Evolutionary conservation across 1,140 invertebrate genomes (phyloP), one percentile per base, ranked within the genome.

Genomic region (Heterodera carotae): DNA sequence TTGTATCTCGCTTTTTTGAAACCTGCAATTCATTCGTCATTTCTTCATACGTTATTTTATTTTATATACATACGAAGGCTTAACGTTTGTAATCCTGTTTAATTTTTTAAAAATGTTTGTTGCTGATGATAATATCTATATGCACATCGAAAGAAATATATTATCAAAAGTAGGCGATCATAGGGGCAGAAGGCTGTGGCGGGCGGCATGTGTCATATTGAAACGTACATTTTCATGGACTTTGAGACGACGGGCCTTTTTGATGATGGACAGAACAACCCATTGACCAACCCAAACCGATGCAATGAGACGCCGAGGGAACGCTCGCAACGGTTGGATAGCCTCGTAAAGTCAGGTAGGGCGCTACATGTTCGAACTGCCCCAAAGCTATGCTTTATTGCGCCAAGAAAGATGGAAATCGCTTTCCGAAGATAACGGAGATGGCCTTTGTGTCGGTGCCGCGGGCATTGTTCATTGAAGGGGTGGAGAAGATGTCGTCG

Each of bases 161-260:
- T n/a, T n/a, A n/a, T n/a, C n/a, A n/a, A n/a, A n/a, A n/a, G n/a
- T n/a, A n/a, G n/a, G n/a, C n/a, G n/a, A n/a, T n/a, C n/a, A n/a
- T n/a, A n/a, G n/a, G n/a, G n/a, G n/a, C n/a, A n/a, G n/a, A n/a
- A n/a, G n/a, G n/a, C n/a, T n/a, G n/a, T n/a, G n/a, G n/a, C n/a
- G n/a, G n/a, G n/a, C n/a, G 22, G 5, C 3, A 34, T 34, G 33
- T 29, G 22, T 29, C 39, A 5, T 2, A 22, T 68, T 33, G 27
- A 80, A 33, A 80, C 80, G 5, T 76, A 77, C 33, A 72, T 82
- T 33, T 82, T 82, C 72, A 78, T 82, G 59, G 80, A 82, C 76
- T 64, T 82, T 29, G 80, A 82, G 60, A 69, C 81, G 18, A 82
- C 80, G 33, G 80, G 81, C 15, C 64, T 82, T 25, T 73, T 82